Evolutionary conservation across 2,797 vertebrate species (phyloP).

Genomic region (Urophycis tenuis): DNA sequence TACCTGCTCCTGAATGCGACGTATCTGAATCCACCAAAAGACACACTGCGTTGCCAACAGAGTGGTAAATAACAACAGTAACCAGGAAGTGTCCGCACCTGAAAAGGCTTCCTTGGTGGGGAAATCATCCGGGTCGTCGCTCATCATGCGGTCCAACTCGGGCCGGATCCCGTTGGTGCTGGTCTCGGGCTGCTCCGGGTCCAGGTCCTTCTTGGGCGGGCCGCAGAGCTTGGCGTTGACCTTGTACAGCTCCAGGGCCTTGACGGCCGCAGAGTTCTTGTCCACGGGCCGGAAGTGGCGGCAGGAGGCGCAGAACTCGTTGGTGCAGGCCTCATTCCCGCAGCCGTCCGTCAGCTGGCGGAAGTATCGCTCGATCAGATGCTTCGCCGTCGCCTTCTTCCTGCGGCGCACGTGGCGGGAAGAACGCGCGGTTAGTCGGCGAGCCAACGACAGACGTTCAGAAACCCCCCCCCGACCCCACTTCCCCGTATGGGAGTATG

Average conservation of each 20-base stretch:
- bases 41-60: not conserved
- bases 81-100: conserved; percentile 65
- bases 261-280: conserved; percentile 95
- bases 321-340: conserved; percentile 98
- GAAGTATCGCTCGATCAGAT: conserved; percentile 99
- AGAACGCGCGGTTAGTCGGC: conserved; percentile 74
- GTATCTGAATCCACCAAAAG: not conserved
- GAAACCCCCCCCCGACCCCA: no score
- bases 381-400: conserved; percentile 99
- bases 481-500: no score
- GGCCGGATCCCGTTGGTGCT: conserved; percentile 76
- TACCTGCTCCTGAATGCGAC: not conserved
- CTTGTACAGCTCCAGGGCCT: conserved; percentile 97
- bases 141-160: conserved; percentile 77
- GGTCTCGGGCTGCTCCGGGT: conserved; percentile 77
- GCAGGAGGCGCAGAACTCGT: conserved; percentile 96
- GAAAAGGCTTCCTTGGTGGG: conserved; percentile 80
- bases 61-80: not conserved
- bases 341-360: conserved; percentile 99
- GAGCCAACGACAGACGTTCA: conserved; percentile 51
- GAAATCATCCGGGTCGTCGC: conserved; percentile 68
- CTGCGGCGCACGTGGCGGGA: conserved; percentile 79
- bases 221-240: conserved; percentile 98
- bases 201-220: conserved; percentile 87
- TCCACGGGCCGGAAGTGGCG: conserved; percentile 89